Evolutionary conservation across 2,113 vertebrate genomes (phyloP), one percentile per base, ranked within the genome.

Genomic region (Caranx melampygus): DNA sequence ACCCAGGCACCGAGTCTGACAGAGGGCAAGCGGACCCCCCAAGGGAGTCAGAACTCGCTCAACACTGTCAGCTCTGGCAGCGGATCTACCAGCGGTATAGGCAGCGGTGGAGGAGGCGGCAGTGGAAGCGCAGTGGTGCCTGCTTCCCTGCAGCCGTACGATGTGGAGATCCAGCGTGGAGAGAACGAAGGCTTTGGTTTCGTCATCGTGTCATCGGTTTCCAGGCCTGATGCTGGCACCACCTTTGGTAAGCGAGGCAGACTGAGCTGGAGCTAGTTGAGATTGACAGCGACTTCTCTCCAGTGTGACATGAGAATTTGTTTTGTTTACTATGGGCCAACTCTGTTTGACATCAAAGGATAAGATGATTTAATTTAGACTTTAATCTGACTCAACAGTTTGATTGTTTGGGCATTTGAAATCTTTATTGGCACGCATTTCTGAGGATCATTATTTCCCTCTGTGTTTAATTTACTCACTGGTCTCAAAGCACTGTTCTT

Each of bases 141-240:
- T 0, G 89, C 94, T 49, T 90, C 90, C 21, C 84, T 97, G 37
- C 97, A 99, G 94, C 98, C 98, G 6, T 99, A 99, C 0, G 98
- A 99, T 0, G 97, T 99, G 86, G 97, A 98, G 87, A 99, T 99
- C 91, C 96, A 97, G 76, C 96, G 97, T 0, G 97, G 97, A 0
- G 98, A 99, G 85, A 99, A 96, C 0, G 98, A 99, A 87, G 98
- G 98, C 68, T 99, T 99, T 0, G 98, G 98, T 59, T 99, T 99
- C 0, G 98, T 99, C 93, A 99, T 99, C 0, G 98, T 99, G 82
- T 99, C 98, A 0, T 99, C 98, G 0, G 98, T 99, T 75, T 99
- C 98, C 82, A 87, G 98, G 79, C 97, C 98, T 0, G 98, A 99
- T 34, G 97, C 98, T 0, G 96, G 97, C 81, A 98, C 97, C 0